phyloP scores from a whole-genome alignment of 2,113 vertebrate species.

The Motacilla alba region DNA sequence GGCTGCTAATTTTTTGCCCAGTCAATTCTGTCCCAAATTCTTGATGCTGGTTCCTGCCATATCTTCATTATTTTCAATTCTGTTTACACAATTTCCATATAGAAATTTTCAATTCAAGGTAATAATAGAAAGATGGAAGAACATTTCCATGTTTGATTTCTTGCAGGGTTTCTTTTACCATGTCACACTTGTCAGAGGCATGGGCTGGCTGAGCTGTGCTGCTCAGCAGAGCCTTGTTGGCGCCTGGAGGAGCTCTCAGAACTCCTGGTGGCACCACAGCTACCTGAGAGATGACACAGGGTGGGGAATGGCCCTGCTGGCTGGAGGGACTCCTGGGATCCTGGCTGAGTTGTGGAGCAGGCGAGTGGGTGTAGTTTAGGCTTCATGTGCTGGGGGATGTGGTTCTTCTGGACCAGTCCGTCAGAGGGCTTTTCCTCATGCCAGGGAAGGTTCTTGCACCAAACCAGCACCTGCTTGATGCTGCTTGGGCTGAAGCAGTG shows the following conservation, averaged over 20 bases:
- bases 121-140: neutral
- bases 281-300: neutral
- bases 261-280: neutral
- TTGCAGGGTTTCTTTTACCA: neutral
- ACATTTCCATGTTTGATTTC: neutral
- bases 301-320: neutral
- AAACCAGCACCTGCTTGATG: neutral
- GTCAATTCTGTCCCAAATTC: neutral
- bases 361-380: neutral
- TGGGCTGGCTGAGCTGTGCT: neutral
- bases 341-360: rapidly evolving
- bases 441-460: neutral
- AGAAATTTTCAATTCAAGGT: neutral
- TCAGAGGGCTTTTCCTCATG: neutral
- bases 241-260: neutral
- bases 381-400: neutral
- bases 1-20: neutral
- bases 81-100: neutral
- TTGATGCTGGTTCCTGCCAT: neutral
- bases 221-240: neutral
- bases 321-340: neutral
- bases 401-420: neutral
- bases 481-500: neutral
- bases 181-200: too few relatives aligned
- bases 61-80: neutral